phyloP scores from a whole-genome alignment of 2,113 vertebrate genomes.

The Neoarius graeffei region DNA sequence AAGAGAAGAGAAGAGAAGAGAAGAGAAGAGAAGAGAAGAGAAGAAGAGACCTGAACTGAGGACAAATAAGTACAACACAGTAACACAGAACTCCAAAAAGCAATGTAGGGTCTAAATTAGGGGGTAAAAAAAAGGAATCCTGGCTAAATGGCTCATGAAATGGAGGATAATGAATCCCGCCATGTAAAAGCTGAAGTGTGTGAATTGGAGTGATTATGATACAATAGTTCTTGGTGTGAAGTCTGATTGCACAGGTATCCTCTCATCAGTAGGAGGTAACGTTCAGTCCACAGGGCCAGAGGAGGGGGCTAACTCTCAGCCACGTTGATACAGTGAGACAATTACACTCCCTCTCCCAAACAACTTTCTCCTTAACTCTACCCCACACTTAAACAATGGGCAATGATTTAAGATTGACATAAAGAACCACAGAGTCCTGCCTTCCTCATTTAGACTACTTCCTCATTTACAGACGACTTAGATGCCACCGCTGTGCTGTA shows the following conservation, averaged over 20 bases:
- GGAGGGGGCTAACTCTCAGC: conserved; percentile 47
- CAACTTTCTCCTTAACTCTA: conserved; percentile 40
- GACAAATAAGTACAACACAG: conserved; percentile 13
- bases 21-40: conserved; percentile 54
- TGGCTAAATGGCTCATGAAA: conserved; percentile 45
- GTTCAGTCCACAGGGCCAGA: conserved; percentile 40
- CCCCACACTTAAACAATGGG: conserved; percentile 46
- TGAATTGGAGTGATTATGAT: conserved; percentile 74
- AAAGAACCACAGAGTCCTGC: conserved; percentile 10
- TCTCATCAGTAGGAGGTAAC: conserved; percentile 55
- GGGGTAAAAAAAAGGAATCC: conserved; percentile 29
- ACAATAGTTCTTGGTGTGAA: conserved; percentile 68
- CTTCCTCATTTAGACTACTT: conserved; percentile 36
- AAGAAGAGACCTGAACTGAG: neutral
- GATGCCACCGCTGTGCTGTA: conserved; percentile 9
- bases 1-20: no score
- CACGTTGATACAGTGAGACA: conserved; percentile 48
- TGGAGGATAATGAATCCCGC: conserved; percentile 48
- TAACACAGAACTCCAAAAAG: conserved; percentile 38
- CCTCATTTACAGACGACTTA: conserved; percentile 32
- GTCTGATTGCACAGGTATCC: conserved; percentile 72
- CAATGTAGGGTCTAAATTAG: conserved; percentile 37
- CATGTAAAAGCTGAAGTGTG: conserved; percentile 49
- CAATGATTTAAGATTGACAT: conserved; percentile 55
- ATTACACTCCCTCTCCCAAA: conserved; percentile 47